Percentiles rank a stretch among this genome's conserved stretches.
Evolutionary conservation across 1,140 invertebrate genomes (phyloP).

Genomic region (Neocloeon triangulifer): DNA sequence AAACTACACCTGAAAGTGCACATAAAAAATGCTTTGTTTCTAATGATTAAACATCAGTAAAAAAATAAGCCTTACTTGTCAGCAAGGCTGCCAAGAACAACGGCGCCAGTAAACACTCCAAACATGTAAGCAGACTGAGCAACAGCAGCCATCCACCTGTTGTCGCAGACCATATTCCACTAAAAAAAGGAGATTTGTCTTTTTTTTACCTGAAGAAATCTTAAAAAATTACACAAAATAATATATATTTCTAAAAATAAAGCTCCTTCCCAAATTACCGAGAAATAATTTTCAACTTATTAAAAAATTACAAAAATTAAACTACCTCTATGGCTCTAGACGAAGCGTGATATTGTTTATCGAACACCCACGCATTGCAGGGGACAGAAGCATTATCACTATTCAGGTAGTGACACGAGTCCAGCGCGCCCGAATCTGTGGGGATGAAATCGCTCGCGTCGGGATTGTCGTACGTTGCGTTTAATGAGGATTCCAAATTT

Average conservation of each 20-base stretch:
- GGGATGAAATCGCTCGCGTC: slow-evolving; percentile 17
- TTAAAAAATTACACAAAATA: slow-evolving; percentile 2
- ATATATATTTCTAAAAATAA: slow-evolving; percentile 1
- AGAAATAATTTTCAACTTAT: too few species aligned
- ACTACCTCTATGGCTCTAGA: slow-evolving; percentile 43
- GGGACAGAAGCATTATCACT: slow-evolving; percentile 12
- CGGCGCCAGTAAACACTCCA: slow-evolving; percentile 67
- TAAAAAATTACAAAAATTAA: too few species aligned
- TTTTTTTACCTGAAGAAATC: not conserved
- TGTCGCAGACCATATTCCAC: slow-evolving; percentile 68
- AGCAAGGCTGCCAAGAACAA: slow-evolving; percentile 61
- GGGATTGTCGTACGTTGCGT: slow-evolving; percentile 24
- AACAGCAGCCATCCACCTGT: slow-evolving; percentile 53
- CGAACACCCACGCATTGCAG: slow-evolving; percentile 44
- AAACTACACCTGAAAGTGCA: too few species aligned
- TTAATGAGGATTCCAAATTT: slow-evolving; percentile 23
- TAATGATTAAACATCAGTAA: slow-evolving; percentile 2
- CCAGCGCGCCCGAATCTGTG: slow-evolving; percentile 17
- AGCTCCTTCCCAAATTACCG: not conserved
- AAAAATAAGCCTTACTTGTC: slow-evolving; percentile 46
- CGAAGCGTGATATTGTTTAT: slow-evolving; percentile 39
- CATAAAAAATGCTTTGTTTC: not conserved
- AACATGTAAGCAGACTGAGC: slow-evolving; percentile 69
- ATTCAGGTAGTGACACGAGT: slow-evolving; percentile 25
- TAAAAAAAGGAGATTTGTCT: slow-evolving; percentile 11